Conservation (phyloP, 1,140 invertebrate species). For the Psilanteris sp. region DNA sequence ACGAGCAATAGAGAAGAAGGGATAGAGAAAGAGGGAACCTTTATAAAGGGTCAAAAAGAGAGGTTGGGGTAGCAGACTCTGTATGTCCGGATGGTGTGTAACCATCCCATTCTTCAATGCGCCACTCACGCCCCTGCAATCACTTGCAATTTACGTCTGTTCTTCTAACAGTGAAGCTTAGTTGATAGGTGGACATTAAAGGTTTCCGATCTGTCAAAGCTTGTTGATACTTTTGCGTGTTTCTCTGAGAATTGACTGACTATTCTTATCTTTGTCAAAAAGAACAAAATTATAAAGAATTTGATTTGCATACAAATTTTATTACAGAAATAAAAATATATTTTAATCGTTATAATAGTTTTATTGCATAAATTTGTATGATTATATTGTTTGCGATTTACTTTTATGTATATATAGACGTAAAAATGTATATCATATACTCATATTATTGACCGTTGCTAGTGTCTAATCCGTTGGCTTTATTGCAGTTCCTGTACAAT, state of each 20-base stretch:
- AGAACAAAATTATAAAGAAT: too few species aligned
- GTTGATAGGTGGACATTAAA: conserved; percentile 61
- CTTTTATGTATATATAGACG: too few species aligned
- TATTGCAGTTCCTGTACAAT: conserved; percentile 50
- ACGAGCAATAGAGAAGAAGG: conserved; percentile 1
- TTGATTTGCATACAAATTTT: too few species aligned
- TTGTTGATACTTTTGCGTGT: conserved; percentile 53
- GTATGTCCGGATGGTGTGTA: conserved; percentile 65
- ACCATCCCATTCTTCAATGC: conserved; percentile 68
- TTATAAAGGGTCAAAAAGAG: conserved; percentile 53
- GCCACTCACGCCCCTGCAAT: conserved; percentile 65
- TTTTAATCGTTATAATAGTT: too few species aligned
- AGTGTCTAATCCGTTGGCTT: too few species aligned
- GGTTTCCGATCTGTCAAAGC: conserved; percentile 62
- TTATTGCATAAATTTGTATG: too few species aligned
- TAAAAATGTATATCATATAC: too few species aligned
- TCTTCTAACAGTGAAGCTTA: conserved; percentile 57
- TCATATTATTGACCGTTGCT: too few species aligned
- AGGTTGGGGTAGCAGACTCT: conserved; percentile 49
- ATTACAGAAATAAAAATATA: too few species aligned
- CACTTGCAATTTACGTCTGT: conserved; percentile 69
- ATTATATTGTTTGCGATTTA: too few species aligned
- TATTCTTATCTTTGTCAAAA: conserved; percentile 1
- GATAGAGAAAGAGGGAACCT: conserved; percentile 21
- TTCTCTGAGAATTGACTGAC: conserved; percentile 20